A percentile compares a stretch with the other conserved stretches of the same genome.
Evolutionary conservation across 2,797 vertebrate genomes (phyloP).

Genomic region (Pygocentrus nattereri): DNA sequence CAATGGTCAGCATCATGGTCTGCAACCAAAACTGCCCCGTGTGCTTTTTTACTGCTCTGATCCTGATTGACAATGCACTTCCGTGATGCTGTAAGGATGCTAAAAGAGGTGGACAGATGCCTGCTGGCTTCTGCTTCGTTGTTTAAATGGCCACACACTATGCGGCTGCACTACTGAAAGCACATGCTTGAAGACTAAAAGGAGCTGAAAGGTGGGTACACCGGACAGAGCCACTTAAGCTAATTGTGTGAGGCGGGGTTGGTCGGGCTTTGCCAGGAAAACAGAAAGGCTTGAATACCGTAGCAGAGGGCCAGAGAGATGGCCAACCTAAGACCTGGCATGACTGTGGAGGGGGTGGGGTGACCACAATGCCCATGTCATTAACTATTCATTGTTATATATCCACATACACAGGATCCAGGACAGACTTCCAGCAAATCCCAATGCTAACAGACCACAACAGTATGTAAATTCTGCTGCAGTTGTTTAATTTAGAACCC

Average conservation of each 20-base stretch:
- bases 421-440: neutral
- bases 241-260: slow-evolving; percentile 42
- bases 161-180: slow-evolving; percentile 15
- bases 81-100: neutral
- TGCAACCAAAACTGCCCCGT: neutral
- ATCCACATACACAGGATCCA: neutral
- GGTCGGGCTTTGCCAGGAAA: slow-evolving; percentile 22
- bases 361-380: neutral
- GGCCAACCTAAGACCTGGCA: slow-evolving; percentile 20
- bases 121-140: neutral
- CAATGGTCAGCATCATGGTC: neutral
- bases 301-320: neutral
- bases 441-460: neutral
- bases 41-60: too few species aligned
- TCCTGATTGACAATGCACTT: neutral
- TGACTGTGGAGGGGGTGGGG: neutral
- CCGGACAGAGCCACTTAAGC: slow-evolving; percentile 37
- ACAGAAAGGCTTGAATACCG: slow-evolving; percentile 21
- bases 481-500: neutral
- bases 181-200: neutral
- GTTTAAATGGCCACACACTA: neutral
- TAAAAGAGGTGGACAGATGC: neutral
- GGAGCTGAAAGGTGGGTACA: slow-evolving; percentile 26
- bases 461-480: neutral
- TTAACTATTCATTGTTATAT: neutral